Evolutionary conservation across 2,797 vertebrate species (phyloP), one percentile per base, ranked within the genome.

Genomic region (Coilia nasus): DNA sequence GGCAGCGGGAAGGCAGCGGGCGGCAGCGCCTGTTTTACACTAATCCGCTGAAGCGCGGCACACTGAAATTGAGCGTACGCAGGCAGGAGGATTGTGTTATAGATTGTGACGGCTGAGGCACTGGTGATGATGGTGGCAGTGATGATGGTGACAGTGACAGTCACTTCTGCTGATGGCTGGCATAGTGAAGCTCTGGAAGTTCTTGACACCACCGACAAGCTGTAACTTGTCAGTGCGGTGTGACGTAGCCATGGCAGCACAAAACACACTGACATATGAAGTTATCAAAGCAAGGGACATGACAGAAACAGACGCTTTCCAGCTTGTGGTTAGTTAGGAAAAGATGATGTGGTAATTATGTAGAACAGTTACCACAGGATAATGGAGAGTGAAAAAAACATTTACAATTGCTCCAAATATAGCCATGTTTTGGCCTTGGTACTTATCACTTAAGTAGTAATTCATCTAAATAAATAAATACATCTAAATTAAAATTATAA

Each of bases 31-130:
- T 92, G 91, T 93, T 94, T 93, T 93, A 94, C 93, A 94, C 92
- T 94, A 94, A 95, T 94, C 92, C 93, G 89, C 92, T 92, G 90
- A 94, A 93, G 91, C 87, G 35, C 85, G 88, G 91, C 91, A 90
- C 89, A 92, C 93, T 91, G 89, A 93, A 93, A 92, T 87, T 86
- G 85, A 92, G 91, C 89, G 87, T 11, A 0, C 67, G 25, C 15
- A 75, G 28, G 28, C 2, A 17, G 28, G 28, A 28, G 67, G n/a
- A 23, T 23, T 9, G 23, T 60, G 21, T 60, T 60, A n/a, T 4
- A 21, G 57, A 75, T 17, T 5, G 67, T 17, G 28, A 23, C 9
- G 15, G 67, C 11, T 10, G 60, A 9, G n/a, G 60, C 9, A 91
- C 86, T 87, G 88, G 87, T 87, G 90, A 84, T 91, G 91, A 89